Conservation (phyloP, 2,113 vertebrate genomes). For the Lamprologus ornatipinnis region DNA sequence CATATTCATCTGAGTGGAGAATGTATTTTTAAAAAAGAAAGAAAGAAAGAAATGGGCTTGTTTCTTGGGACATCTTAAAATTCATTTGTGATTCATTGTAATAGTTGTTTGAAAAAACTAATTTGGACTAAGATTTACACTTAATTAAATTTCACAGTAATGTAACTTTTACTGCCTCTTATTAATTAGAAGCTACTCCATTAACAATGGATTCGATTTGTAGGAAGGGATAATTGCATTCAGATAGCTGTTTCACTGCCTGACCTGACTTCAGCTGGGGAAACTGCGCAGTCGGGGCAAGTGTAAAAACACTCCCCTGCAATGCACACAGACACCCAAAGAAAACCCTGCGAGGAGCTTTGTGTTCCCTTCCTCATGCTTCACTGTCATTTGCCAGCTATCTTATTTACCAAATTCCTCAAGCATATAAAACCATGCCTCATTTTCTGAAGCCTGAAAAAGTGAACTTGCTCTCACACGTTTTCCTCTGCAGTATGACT, state of each 20-base stretch:
- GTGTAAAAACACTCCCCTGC: neutral
- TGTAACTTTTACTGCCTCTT: constrained; percentile 54
- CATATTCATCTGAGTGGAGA: constrained; percentile 6
- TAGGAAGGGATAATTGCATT: constrained; percentile 39
- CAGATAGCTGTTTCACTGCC: constrained; percentile 13
- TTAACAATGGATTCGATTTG: constrained; percentile 55
- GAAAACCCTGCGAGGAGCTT: neutral
- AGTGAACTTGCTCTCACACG: neutral
- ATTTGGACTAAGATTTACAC: constrained; percentile 41
- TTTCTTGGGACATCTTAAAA: constrained; percentile 19
- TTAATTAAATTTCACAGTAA: constrained; percentile 62
- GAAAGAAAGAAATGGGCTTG: neutral
- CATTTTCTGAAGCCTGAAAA: neutral
- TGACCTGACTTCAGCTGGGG: constrained; percentile 12
- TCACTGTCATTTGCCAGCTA: neutral
- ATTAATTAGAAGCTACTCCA: constrained; percentile 56
- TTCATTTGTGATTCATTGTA: constrained; percentile 41
- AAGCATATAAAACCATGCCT: neutral
- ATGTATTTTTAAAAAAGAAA: neutral
- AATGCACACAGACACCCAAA: neutral
- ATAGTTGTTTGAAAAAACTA: constrained; percentile 40
- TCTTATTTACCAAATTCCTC: neutral
- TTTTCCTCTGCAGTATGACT: constrained; percentile 81
- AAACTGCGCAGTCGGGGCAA: neutral
- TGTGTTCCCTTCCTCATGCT: neutral